Base-by-base conservation (phyloP, 2,888 invertebrate genomes). In the Drosophila bunnanda region DNA sequence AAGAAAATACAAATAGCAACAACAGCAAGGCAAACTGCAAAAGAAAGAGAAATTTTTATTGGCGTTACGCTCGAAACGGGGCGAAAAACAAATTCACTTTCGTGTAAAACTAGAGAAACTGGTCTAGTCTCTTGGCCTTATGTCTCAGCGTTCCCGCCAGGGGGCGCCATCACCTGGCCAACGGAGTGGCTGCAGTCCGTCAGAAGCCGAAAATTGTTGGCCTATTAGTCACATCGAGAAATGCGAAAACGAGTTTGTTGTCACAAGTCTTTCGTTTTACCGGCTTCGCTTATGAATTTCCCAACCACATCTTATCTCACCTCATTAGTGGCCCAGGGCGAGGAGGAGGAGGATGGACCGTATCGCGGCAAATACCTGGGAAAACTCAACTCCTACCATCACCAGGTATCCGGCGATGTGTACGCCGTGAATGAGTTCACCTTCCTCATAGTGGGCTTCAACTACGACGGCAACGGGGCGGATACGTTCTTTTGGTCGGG, bases 401-500 rank as follows among this genome's bases (percentile, higher is more conserved):
- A 98, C 91, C 97, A 94, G 93, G 97, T 98, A 0, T 95, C 96
- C 1, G 98, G 98, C 7, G 96, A 97, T 79, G 95, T 98, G 64
- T 97, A 96, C 91, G 97, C 97, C 0, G 96, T 98, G 3, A 96
- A 98, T 90, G 96, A 97, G 85, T 96, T 94, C 91, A 97, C 97
- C 0, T 93, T 98, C 57, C 93, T 97, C 12, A 91, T 98, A 69
- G 95, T 95, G 22, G 95, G 95, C 75, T 98, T 98, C 90, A 97
- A 95, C 91, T 98, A 98, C 82, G 98, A 98, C 91, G 98, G 98
- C 43, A 96, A 96, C 48, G 98, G 97, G 0, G 96, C 96, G 12
- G 98, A 98, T 90, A 96, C 98, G 2, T 98, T 97, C 93, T 98
- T 98, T 92, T 98, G 97, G 97, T 96, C 97, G 0, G 98, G 98